These are phyloP conservation scores for Apostichopus parvimensis DNA, from an alignment of 35 echinoderm and acorn worm genomes.

Conservation along the genomic window DNA sequence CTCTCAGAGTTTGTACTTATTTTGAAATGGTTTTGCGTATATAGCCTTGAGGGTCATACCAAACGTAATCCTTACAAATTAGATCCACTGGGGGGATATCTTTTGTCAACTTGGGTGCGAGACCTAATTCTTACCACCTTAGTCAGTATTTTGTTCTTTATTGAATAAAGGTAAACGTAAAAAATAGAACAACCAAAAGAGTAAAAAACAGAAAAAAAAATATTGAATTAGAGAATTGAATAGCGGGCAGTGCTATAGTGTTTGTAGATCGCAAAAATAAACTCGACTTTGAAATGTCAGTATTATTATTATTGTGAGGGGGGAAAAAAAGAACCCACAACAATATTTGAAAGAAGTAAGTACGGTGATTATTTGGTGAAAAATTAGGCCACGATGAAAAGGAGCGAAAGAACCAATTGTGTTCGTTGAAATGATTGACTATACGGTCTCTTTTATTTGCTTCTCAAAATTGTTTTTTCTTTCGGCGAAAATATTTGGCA, in stretches of 20 bases:
- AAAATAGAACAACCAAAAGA: no score
- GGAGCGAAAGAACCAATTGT: slow-evolving; percentile 7
- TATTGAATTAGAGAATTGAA: slow-evolving; percentile 43
- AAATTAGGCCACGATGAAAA: slow-evolving; percentile 15
- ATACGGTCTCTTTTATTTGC: slow-evolving; percentile 16
- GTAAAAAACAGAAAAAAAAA: background rate
- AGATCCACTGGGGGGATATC: background rate
- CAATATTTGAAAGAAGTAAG: background rate
- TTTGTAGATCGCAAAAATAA: slow-evolving; percentile 15
- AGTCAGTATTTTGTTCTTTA: slow-evolving; percentile 23
- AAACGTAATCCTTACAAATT: slow-evolving; percentile 44
- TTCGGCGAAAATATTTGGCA: slow-evolving; percentile 43
- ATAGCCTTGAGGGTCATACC: slow-evolving; percentile 7
- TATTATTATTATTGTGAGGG: background rate
- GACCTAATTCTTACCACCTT: slow-evolving; percentile 33
- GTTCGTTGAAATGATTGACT: slow-evolving; percentile 5
- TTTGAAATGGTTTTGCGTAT: background rate
- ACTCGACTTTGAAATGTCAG: slow-evolving; percentile 34
- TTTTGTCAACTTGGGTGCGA: slow-evolving; percentile 6
- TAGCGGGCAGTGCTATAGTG: background rate
- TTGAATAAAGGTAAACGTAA: background rate
- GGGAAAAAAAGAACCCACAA: background rate
- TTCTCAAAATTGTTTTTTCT: slow-evolving; percentile 47
- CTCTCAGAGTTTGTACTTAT: background rate
- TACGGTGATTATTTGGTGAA: background rate